Base-by-base conservation (phyloP, 2,888 invertebrate genomes). In the Cantharis nigra region DNA sequence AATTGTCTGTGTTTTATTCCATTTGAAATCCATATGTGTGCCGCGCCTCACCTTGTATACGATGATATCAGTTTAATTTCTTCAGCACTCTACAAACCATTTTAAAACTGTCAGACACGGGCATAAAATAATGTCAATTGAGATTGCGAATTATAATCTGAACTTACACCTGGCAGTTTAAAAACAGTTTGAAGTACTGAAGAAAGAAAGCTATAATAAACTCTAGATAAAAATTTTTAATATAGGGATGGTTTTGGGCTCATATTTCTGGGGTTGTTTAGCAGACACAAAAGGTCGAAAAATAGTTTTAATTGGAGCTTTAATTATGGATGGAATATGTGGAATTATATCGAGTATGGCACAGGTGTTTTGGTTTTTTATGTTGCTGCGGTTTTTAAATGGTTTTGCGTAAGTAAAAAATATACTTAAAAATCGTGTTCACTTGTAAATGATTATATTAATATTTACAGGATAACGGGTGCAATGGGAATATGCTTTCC, bases 401-500 rank as follows among this genome's bases (percentile, higher is more conserved):
- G 95, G 95, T 83, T 95, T 95, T 86, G 93, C 94, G 95, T 95
- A 89, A 92, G 94, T 92, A 79, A 14, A 69, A 3, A 10, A 18
- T 63, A 23, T 20, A 9, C 11, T 26, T 20, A 63, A 72, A 72
- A 18, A n/a, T n/a, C 7, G n/a, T 7, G 9, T n/a, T 2, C 9
- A 49, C 3, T 11, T 9, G 14, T 30, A 18, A 70, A 3, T 70
- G 20, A 10, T 18, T 13, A 16, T 1, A 18, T 71, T 64, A 72
- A 79, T 26, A 26, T 85, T 87, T 77, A 10, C 87, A 95, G 95
- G 67, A 92, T 95, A 82, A 94, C 95, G 71, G 95, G 95, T 73
- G 94, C 95, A 75, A 94, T 95, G 93, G 94, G 95, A 83, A 94
- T 95, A 84, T 94, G 94, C 83, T 95, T 95, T 89, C 94, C 95